Conservation (phyloP, 1,140 invertebrate species). For the Apis cerana region DNA sequence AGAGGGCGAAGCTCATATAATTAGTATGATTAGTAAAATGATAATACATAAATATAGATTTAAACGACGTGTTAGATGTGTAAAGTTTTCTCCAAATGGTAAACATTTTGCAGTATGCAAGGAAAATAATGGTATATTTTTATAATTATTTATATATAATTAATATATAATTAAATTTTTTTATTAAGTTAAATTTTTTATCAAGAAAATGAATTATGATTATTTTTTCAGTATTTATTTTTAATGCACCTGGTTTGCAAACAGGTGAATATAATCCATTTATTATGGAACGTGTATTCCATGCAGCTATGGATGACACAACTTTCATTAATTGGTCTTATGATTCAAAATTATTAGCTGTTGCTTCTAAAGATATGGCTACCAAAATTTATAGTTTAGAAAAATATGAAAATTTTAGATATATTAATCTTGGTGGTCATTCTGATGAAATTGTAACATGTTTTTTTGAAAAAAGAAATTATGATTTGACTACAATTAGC, state of each 20-base stretch:
- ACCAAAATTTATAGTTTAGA: slow-evolving; percentile 90
- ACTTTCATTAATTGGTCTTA: slow-evolving; percentile 95
- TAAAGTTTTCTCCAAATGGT: slow-evolving; percentile 97
- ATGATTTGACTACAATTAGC: slow-evolving; percentile 90
- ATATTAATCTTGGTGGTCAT: slow-evolving; percentile 89
- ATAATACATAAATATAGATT: slow-evolving; percentile 93
- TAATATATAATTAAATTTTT: not conserved
- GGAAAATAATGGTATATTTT: slow-evolving; percentile 87
- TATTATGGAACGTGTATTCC: slow-evolving; percentile 90
- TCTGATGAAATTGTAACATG: slow-evolving; percentile 90
- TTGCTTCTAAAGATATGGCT: slow-evolving; percentile 94
- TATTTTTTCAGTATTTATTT: slow-evolving; percentile 88
- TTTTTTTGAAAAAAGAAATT: slow-evolving; percentile 93
- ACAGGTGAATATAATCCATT: slow-evolving; percentile 94
- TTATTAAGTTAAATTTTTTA: not conserved
- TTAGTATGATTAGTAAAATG: slow-evolving; percentile 92
- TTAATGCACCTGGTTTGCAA: slow-evolving; percentile 90
- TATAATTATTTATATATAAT: not conserved
- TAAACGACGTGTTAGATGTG: slow-evolving; percentile 86
- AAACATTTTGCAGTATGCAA: slow-evolving; percentile 95
- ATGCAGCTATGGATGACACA: slow-evolving; percentile 90
- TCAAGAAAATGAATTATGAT: slow-evolving; percentile 13
- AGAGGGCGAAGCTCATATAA: slow-evolving; percentile 93
- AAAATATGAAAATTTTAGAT: slow-evolving; percentile 88
- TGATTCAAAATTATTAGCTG: slow-evolving; percentile 92